Percentiles rank a stretch among this genome's conserved stretches.
These are phyloP conservation scores for Actias luna DNA, from an alignment of 2,888 invertebrate genomes.

Conservation along the genomic window DNA sequence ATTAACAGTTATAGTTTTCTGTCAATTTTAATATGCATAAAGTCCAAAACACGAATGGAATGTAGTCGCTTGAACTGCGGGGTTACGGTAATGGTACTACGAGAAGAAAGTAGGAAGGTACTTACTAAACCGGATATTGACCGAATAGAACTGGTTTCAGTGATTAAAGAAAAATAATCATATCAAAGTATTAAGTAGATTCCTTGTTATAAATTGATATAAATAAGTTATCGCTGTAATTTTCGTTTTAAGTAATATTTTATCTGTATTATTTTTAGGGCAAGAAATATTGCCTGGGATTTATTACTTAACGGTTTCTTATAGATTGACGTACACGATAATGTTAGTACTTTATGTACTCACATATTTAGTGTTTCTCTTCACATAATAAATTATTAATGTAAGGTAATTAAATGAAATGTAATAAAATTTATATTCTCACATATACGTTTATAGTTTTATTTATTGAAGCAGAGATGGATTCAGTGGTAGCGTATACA, in stretches of 20 bases:
- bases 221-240: constrained; percentile 11
- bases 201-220: not conserved
- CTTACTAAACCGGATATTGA: constrained; percentile 21
- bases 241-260: not conserved
- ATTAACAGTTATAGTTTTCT: not conserved
- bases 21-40: constrained; percentile 14
- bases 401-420: too few relatives aligned
- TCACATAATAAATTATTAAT: not conserved
- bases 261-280: not conserved
- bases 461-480: too few relatives aligned
- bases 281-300: not conserved
- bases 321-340: not conserved
- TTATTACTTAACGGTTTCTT: not conserved
- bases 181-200: constrained; percentile 12
- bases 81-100: constrained; percentile 17
- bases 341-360: not conserved
- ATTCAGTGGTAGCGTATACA: too few relatives aligned
- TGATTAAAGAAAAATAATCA: constrained; percentile 16
- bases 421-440: too few relatives aligned
- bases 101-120: constrained; percentile 22
- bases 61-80: constrained; percentile 18
- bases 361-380: not conserved
- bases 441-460: too few relatives aligned
- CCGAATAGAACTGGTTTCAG: constrained; percentile 18
- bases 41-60: constrained; percentile 19